Base-by-base conservation (phyloP, 2,113 vertebrate genomes). In the Glaucomys volans region DNA sequence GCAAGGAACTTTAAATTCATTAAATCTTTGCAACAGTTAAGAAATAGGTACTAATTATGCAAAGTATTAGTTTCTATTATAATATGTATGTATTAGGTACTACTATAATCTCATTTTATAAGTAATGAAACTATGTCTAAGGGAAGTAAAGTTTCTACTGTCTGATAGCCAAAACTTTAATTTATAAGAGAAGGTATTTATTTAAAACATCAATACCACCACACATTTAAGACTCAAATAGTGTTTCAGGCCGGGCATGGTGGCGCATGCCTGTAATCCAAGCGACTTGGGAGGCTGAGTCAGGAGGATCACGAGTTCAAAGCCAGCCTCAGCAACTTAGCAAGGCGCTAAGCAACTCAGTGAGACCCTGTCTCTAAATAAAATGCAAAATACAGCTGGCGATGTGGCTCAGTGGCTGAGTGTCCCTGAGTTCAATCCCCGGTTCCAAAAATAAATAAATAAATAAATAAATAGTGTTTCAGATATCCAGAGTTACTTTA, bases 111-210 rank as follows among this genome's bases (percentile, higher is more conserved):
- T 17, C 74, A 94, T 37, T 87, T 92, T 79, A 85, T 0, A 97
- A 16, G 67, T 40, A 90, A 67, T 72, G 30, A 92, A 92, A 82
- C 20, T 77, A 97, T 93, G 84, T n/a, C 54, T 47, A 4, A 94
- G 11, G 30, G 12, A 95, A 87, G 13, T 67, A 52, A 83, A 91
- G 35, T 37, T 86, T 26, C 11, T 28, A 90, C 8, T 88, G 42
- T 47, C 16, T 47, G n/a, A 32, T 37, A 32, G 7, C 59, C n/a
- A 84, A 40, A 66, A 24, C n/a, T 10, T 32, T 76, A 84, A 92
- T 59, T 76, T 66, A 32, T 87, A 87, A 40, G 13, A 83, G 20
- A 89, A 83, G 32, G 0, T 59, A 85, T 54, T 89, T 28, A 85
- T 52, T 87, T 35, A 77, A 67, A 83, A 76, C 17, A 71, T 59